These are phyloP conservation scores for Bombus pascuorum DNA, from an alignment of 1,140 invertebrate species.

Conservation along the genomic window DNA sequence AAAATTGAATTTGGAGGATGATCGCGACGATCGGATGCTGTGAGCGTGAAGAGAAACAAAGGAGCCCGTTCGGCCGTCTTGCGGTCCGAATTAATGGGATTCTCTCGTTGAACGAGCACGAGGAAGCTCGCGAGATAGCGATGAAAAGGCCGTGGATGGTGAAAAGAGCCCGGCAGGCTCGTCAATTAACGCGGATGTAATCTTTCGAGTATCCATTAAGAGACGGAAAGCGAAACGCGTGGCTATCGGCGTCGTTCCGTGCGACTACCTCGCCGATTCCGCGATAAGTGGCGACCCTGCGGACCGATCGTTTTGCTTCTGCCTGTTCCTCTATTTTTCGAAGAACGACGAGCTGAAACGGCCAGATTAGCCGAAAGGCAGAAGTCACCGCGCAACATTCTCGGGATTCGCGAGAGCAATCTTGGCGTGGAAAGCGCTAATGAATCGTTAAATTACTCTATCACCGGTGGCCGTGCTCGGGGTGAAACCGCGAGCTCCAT, in stretches of 20 bases:
- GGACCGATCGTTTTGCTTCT: too few species aligned
- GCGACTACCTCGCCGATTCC: background rate
- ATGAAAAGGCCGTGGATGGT: background rate
- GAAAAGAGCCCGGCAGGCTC: background rate
- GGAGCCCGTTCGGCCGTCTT: background rate
- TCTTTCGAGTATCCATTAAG: slow-evolving; percentile 9
- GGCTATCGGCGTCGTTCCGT: background rate
- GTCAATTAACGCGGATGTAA: slow-evolving; percentile 1
- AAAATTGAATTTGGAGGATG: too few species aligned
- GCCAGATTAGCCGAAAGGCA: background rate
- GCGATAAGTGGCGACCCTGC: background rate
- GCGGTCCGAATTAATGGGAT: background rate
- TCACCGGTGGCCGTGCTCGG: background rate
- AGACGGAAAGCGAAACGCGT: background rate
- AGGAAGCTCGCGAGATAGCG: background rate
- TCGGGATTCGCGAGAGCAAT: background rate
- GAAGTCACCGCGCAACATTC: slow-evolving; percentile 1
- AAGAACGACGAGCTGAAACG: too few species aligned
- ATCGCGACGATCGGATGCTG: too few species aligned
- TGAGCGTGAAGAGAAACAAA: background rate
- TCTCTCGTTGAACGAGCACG: background rate
- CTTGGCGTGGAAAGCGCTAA: background rate
- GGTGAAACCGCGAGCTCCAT: slow-evolving; percentile 7
- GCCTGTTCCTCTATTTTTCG: too few species aligned
- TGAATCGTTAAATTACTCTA: slow-evolving; percentile 8